Conservation (phyloP, 2,113 vertebrate species). For the Tretioscincus oriximinensis region DNA sequence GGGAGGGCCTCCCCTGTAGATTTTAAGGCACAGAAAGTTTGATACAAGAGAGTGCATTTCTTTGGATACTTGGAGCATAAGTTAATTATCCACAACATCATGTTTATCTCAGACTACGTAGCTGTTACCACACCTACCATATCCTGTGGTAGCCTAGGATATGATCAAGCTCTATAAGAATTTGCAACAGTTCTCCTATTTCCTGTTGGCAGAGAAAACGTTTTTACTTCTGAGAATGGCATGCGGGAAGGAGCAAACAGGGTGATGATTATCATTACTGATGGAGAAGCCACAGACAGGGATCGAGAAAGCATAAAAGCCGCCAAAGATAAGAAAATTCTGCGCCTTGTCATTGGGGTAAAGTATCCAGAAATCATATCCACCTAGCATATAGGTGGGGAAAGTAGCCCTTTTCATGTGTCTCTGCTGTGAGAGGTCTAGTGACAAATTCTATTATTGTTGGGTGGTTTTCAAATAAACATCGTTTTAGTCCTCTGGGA, state of each 20-base stretch:
- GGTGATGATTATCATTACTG: conserved; percentile 82
- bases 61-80: no score
- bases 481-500: no score
- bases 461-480: no score
- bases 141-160: no score
- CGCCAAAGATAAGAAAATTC: conserved; percentile 36
- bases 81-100: no score
- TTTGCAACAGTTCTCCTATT: background rate
- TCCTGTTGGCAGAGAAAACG: conserved; percentile 25
- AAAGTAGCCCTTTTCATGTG: background rate
- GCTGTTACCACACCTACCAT: no score
- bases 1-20: no score
- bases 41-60: no score
- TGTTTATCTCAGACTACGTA: no score
- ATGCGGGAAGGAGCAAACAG: conserved; percentile 70
- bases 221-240: conserved; percentile 56
- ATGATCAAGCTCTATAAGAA: no score
- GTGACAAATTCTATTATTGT: no score
- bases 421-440: background rate
- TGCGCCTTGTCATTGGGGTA: conserved; percentile 67
- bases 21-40: no score
- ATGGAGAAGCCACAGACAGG: conserved; percentile 62
- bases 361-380: background rate
- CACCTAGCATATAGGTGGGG: background rate
- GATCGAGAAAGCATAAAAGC: rapidly evolving